These are phyloP conservation scores for Campaea margaritaria DNA, from an alignment of 2,888 invertebrate species.

Conservation along the genomic window DNA sequence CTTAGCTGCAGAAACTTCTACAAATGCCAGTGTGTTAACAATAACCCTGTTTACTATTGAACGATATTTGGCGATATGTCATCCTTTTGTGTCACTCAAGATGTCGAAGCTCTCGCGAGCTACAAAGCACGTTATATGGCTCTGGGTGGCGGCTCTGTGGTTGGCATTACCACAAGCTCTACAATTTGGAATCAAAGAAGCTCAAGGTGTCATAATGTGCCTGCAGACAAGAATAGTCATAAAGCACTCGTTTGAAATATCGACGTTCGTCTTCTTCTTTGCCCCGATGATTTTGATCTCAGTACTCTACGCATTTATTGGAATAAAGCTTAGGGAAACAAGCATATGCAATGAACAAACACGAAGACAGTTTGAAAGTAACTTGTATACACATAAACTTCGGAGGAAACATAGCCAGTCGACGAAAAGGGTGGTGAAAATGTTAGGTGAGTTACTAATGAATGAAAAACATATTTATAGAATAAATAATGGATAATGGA, in stretches of 20 bases:
- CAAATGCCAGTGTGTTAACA: constrained; percentile 91
- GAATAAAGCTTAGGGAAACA: constrained; percentile 84
- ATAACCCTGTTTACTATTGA: constrained; percentile 95
- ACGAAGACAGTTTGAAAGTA: constrained; percentile 54
- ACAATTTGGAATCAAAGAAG: constrained; percentile 72
- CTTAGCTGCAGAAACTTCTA: constrained; percentile 91
- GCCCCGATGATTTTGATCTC: constrained; percentile 91
- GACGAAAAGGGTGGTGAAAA: constrained; percentile 89
- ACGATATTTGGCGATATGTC: constrained; percentile 87
- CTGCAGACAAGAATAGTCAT: constrained; percentile 81
- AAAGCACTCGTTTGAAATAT: constrained; percentile 88
- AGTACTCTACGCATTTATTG: constrained; percentile 89
- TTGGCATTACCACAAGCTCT: constrained; percentile 90
- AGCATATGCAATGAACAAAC: constrained; percentile 61
- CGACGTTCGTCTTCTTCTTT: constrained; percentile 90
- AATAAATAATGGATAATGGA: too few species aligned
- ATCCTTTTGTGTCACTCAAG: constrained; percentile 89
- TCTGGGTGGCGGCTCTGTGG: constrained; percentile 92
- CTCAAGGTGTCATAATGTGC: constrained; percentile 75
- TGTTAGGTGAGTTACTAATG: constrained; percentile 87
- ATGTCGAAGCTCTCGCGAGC: constrained; percentile 95
- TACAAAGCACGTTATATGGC: constrained; percentile 90
- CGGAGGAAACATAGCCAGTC: constrained; percentile 82
- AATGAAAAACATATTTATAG: too few species aligned
- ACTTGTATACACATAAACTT: constrained; percentile 55